These are phyloP conservation scores for Parnassius apollo DNA, from an alignment of 2,888 invertebrate genomes.

Conservation along the genomic window DNA sequence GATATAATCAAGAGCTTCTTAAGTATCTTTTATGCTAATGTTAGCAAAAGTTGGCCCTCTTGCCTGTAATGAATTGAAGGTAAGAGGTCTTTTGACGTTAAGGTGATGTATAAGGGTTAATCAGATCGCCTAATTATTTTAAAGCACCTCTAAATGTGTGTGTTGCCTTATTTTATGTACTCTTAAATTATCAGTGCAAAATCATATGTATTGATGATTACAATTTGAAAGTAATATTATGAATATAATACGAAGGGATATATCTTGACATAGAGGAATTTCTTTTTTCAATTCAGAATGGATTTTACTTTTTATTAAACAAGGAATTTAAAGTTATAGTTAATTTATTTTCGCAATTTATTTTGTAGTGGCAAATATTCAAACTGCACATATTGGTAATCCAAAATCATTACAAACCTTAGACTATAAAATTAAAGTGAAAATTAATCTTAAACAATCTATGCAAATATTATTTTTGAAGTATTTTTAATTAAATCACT, in stretches of 20 bases:
- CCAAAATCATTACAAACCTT: too few species aligned
- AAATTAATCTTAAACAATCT: too few species aligned
- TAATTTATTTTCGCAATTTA: too few species aligned
- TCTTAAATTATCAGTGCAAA: slow-evolving; percentile 27
- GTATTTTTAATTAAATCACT: too few species aligned
- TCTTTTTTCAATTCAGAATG: too few species aligned
- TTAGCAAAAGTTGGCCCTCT: slow-evolving; percentile 55
- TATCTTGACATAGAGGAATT: too few species aligned
- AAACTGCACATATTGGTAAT: too few species aligned
- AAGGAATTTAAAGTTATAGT: too few species aligned
- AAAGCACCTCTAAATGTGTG: slow-evolving; percentile 55
- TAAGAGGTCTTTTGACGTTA: slow-evolving; percentile 61
- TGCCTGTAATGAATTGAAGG: slow-evolving; percentile 65
- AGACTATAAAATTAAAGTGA: too few species aligned
- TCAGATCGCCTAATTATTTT: slow-evolving; percentile 68
- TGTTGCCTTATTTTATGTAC: slow-evolving; percentile 38
- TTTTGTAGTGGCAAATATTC: too few species aligned
- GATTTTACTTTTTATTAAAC: too few species aligned
- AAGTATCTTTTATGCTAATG: slow-evolving; percentile 74
- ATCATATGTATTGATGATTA: slow-evolving; percentile 1
- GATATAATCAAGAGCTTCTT: slow-evolving; percentile 66
- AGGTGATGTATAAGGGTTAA: slow-evolving; percentile 67
- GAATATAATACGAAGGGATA: background rate
- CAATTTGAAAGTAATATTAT: background rate
- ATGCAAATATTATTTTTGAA: too few species aligned